Evolutionary conservation across 2,888 invertebrate species (phyloP).

Genomic region (Sepiola atlantica): DNA sequence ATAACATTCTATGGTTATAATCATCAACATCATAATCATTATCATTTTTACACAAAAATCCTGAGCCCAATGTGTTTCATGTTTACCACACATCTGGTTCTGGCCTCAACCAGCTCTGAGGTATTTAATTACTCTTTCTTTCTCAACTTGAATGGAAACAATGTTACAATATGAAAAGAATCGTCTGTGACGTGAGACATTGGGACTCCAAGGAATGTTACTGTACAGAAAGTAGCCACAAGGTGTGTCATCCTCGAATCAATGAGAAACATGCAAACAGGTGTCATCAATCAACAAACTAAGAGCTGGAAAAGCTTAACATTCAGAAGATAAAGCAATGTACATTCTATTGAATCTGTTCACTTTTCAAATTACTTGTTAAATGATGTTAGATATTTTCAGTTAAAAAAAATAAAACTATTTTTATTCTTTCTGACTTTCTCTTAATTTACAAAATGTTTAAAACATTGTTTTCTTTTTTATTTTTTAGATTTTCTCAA

Average conservation of each 20-base stretch:
- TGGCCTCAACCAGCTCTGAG: neutral
- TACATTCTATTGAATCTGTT: neutral
- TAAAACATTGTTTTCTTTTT: too few species aligned
- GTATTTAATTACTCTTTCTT: neutral
- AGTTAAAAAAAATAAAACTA: slow-evolving; percentile 11
- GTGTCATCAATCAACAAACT: neutral
- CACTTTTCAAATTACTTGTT: slow-evolving; percentile 6
- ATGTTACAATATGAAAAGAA: neutral
- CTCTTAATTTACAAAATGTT: neutral
- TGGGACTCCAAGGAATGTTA: neutral
- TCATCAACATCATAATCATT: neutral
- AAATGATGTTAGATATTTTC: slow-evolving; percentile 20
- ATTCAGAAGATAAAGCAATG: neutral
- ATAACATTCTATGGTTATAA: neutral
- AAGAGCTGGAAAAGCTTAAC: neutral
- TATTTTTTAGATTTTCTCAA: neutral
- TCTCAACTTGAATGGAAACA: neutral
- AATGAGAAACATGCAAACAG: neutral
- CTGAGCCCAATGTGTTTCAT: neutral
- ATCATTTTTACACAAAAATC: neutral
- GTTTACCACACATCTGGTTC: neutral
- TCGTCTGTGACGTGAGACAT: neutral
- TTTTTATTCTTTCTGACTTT: slow-evolving; percentile 32
- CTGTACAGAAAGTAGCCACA: neutral
- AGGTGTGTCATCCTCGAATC: neutral